A percentile compares a stretch with the other conserved stretches of the same genome.
Conservation (phyloP, 2,888 invertebrate species). For the Crematogaster levior region DNA sequence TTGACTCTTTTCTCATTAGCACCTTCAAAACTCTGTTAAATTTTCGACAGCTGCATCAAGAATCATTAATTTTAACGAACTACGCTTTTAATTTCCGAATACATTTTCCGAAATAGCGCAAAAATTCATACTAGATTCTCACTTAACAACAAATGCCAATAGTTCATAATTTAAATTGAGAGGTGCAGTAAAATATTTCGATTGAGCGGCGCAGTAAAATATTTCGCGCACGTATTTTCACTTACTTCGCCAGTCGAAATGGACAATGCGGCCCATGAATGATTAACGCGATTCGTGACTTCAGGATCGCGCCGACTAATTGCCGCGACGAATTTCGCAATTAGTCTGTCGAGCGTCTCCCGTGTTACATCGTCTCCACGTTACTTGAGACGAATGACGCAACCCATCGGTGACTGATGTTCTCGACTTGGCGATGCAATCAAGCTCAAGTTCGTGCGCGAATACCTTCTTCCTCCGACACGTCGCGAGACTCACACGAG, state of each 20-base stretch:
- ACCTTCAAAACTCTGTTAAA: not conserved
- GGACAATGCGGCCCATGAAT: constrained; percentile 75
- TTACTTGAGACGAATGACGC: constrained; percentile 6
- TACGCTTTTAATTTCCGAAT: not conserved
- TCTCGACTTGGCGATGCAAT: not conserved
- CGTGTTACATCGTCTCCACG: not conserved
- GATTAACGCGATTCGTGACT: constrained; percentile 13
- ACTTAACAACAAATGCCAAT: not conserved
- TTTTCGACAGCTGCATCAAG: not conserved
- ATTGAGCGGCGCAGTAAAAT: constrained; percentile 18
- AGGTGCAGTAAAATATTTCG: too few species aligned
- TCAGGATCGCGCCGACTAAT: not conserved
- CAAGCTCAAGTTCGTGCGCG: not conserved
- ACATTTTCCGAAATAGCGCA: not conserved
- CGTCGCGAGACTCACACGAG: constrained; percentile 55
- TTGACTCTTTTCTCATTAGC: not conserved
- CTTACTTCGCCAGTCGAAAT: constrained; percentile 78
- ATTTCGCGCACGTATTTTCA: constrained; percentile 33
- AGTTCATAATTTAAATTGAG: constrained; percentile 6
- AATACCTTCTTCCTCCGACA: constrained; percentile 44
- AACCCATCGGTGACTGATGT: constrained; percentile 27
- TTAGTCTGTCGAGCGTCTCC: not conserved
- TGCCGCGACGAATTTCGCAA: constrained; percentile 21
- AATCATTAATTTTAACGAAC: not conserved
- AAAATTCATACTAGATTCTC: not conserved